phyloP scores from a whole-genome alignment of 1,140 invertebrate species.

The Alviniconcha marisindica region DNA sequence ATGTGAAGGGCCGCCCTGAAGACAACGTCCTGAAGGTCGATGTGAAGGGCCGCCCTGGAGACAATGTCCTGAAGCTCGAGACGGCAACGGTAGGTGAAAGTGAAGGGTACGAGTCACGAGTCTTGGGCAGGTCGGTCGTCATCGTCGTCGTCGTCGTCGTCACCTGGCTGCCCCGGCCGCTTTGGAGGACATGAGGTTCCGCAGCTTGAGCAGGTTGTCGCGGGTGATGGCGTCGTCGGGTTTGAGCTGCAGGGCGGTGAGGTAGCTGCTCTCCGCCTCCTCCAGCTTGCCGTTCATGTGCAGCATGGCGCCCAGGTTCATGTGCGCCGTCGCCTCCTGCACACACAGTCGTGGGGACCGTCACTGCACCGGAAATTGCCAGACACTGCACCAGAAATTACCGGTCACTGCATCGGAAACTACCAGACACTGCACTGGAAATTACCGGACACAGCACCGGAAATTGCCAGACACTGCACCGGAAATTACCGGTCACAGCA shows the following conservation, averaged over 20 bases:
- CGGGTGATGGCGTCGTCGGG: constrained; percentile 91
- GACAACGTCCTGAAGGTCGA: not conserved
- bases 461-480: too few species aligned
- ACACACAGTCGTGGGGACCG: too few species aligned
- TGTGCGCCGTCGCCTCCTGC: constrained; percentile 91
- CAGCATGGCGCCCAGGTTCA: constrained; percentile 94
- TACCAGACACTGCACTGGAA: too few species aligned
- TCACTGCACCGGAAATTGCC: too few species aligned
- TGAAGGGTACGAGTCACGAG: not conserved
- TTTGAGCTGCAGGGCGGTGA: constrained; percentile 87
- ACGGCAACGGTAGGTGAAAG: not conserved
- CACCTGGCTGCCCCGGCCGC: not conserved
- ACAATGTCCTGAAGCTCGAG: not conserved
- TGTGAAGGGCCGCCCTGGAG: not conserved
- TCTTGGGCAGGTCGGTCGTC: not conserved
- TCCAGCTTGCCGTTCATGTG: constrained; percentile 92
- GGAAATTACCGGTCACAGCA: too few species aligned
- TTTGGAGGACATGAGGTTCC: constrained; percentile 68
- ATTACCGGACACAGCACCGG: too few species aligned
- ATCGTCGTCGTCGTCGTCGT: not conserved
- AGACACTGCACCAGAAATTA: too few species aligned
- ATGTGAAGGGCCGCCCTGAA: too few species aligned
- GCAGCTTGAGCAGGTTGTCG: constrained; percentile 90
- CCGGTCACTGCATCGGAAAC: too few species aligned
- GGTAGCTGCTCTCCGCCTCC: constrained; percentile 90